Percentiles rank a stretch among this genome's conserved stretches.
These are phyloP conservation scores for Crotophaga sulcirostris DNA, from an alignment of 2,113 vertebrate genomes.

Conservation along the genomic window DNA sequence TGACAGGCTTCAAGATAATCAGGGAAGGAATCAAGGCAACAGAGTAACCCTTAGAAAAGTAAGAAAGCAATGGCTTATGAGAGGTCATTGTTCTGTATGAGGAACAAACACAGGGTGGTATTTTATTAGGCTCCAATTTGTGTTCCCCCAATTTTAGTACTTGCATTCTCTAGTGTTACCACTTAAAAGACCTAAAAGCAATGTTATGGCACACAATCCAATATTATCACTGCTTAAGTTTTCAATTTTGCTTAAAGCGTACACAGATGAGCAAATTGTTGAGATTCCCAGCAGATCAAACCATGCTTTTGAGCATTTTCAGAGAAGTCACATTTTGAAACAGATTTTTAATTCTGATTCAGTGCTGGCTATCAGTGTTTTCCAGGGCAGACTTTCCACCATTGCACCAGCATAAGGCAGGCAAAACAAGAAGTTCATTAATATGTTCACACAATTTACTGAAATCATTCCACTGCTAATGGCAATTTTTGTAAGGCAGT, in stretches of 20 bases:
- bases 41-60: constrained; percentile 75
- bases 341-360: neutral
- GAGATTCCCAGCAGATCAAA: neutral
- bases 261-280: neutral
- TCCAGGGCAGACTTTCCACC: neutral
- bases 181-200: neutral
- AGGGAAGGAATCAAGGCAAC: constrained; percentile 79
- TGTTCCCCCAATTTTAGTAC: neutral
- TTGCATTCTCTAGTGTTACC: neutral
- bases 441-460: neutral
- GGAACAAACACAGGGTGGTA: constrained; percentile 64
- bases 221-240: neutral
- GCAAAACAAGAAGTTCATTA: neutral
- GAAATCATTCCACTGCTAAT: neutral
- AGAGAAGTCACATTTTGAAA: neutral
- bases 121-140: constrained; percentile 21
- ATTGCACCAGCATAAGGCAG: neutral
- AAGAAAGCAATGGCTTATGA: constrained; percentile 62
- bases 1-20: constrained; percentile 92
- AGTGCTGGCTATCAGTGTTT: neutral
- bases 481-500: neutral
- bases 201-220: neutral
- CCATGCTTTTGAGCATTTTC: neutral
- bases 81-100: constrained; percentile 71
- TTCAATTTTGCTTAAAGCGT: neutral